These are phyloP conservation scores for Diadumene lineata DNA, from an alignment of 92 coral and sea anemone genomes.

Conservation along the genomic window DNA sequence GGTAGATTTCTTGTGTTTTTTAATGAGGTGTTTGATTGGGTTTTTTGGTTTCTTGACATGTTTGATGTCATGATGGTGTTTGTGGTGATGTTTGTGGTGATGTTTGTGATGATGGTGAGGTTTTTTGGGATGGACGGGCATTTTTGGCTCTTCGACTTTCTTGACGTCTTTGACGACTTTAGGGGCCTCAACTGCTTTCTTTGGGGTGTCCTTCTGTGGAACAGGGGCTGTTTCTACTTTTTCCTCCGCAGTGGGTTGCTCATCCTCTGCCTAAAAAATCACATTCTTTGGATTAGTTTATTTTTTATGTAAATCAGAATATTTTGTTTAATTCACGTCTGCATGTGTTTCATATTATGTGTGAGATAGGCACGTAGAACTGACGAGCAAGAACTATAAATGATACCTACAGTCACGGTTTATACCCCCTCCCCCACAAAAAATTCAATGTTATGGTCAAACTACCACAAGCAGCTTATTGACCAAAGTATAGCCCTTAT, in stretches of 20 bases:
- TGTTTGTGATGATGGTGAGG: slow-evolving; percentile 8
- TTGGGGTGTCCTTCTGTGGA: slow-evolving; percentile 16
- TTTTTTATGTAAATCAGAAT: no score
- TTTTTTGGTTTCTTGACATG: slow-evolving; percentile 14
- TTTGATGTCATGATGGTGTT: slow-evolving; percentile 12
- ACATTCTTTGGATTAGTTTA: no score
- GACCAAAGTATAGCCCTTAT: no score
- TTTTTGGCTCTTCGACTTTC: slow-evolving; percentile 24
- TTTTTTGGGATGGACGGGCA: slow-evolving; percentile 14
- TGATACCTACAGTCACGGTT: no score
- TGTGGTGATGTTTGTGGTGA: slow-evolving; percentile 14
- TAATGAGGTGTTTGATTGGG: slow-evolving; percentile 5
- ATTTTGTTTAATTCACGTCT: no score
- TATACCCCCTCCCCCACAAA: no score
- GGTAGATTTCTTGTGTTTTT: slow-evolving; percentile 11
- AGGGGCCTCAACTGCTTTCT: slow-evolving; percentile 16
- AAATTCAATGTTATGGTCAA: no score
- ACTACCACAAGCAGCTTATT: no score
- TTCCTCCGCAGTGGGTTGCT: slow-evolving; percentile 1
- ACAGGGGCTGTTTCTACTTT: background rate
- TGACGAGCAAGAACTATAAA: no score
- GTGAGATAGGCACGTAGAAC: no score
- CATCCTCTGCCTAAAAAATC: background rate
- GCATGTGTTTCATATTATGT: no score
- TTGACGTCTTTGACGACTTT: no score